A percentile compares a stretch with the other conserved stretches of the same genome.
Evolutionary conservation across 2,888 invertebrate genomes (phyloP).

Genomic region (Emmelina monodactyla): DNA sequence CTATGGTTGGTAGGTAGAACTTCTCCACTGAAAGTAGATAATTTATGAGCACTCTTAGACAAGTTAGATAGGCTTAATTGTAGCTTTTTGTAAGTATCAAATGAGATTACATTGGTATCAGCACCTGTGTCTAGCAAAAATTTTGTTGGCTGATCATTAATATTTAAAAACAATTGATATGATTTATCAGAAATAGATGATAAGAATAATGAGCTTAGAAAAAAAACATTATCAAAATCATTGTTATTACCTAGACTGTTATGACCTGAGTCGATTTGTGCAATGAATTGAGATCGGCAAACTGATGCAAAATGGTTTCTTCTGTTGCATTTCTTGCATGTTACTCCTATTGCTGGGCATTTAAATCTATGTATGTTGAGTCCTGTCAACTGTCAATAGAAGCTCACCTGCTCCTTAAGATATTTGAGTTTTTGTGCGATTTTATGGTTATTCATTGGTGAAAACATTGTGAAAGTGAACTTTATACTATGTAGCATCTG

Average conservation of each 20-base stretch:
- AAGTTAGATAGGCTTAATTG: not conserved
- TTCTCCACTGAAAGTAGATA: slow-evolving; percentile 3
- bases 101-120: slow-evolving; percentile 1
- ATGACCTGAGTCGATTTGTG: too few species aligned
- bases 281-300: not conserved
- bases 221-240: not conserved
- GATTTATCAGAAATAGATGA: not conserved
- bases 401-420: too few species aligned
- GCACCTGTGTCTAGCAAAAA: slow-evolving; percentile 3
- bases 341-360: slow-evolving; percentile 1
- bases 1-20: slow-evolving; percentile 1
- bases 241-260: not conserved
- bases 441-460: too few species aligned
- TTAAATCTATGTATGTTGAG: not conserved
- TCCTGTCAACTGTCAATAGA: too few species aligned
- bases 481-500: too few species aligned
- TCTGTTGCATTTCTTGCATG: not conserved
- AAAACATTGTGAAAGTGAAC: too few species aligned
- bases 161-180: not conserved
- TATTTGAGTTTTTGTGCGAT: too few species aligned
- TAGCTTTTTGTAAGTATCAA: slow-evolving; percentile 1
- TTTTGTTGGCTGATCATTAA: not conserved
- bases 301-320: not conserved
- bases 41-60: not conserved
- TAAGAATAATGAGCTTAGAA: not conserved